Evolutionary conservation across 2,113 vertebrate genomes (phyloP), one percentile per base, ranked within the genome.

Genomic region (Myotis brandtii): DNA sequence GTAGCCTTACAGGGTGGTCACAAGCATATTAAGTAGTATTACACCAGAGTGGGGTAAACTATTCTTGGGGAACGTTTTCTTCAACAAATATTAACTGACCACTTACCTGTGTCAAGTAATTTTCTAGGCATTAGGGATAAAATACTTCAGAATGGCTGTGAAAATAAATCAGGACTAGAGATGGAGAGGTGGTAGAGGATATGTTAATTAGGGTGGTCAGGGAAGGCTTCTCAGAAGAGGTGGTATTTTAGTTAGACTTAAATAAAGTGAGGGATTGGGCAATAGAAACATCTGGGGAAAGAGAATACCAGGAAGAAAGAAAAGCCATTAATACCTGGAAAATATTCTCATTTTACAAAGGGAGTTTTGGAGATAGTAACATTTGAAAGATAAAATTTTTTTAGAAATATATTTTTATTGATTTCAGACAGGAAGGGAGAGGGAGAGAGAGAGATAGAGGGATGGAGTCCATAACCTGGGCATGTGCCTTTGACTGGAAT

Each of bases 221-320:
- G 21, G 92, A 79, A 77, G 40, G 0, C 27, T 73, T 91, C 48
- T 81, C 83, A 88, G 40, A 89, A 46, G 64, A 73, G 27, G 17
- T 34, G 56, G 16, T 27, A 17, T 77, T 73, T 91, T 72, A 75
- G 70, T 73, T 85, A 85, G 64, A 84, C 18, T 30, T 80, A 66
- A 64, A 62, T 81, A 59, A 52, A 59, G 2, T 80, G 40, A 86
- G 43, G 9, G 4, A 70, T 89, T 79, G 40, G 25, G 12, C 43
- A 56, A 37, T 81, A 48, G 56, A 34, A 50, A 80, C 46, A 34
- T 48, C 23, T 88, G 52, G 56, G 70, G n/a, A 43, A 73, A 85
- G 79, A 91, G 52, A 95, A 89, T 64, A 89, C n/a, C 30, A 86
- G 34, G 43, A 86, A 89, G 50, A 56, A 86, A 86, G 46, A 66